Evolutionary conservation across 2,888 invertebrate genomes (phyloP).

Genomic region (Cataglyphis rosenhaueri): DNA sequence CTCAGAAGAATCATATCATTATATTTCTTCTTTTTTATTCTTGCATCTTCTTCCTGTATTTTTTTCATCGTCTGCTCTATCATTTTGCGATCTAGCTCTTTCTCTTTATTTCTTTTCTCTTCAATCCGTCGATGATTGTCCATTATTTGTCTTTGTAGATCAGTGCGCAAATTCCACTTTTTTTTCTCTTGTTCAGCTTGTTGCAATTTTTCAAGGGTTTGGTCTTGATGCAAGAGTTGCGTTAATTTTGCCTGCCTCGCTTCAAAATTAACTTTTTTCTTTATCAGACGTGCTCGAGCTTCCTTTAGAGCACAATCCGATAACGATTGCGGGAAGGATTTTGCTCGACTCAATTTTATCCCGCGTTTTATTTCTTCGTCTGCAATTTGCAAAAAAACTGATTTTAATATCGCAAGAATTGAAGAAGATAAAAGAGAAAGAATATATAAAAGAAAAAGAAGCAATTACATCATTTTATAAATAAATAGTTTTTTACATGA

Average conservation of each 20-base stretch:
- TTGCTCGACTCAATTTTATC: background rate
- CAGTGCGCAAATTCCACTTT: conserved; percentile 50
- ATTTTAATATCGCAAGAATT: background rate
- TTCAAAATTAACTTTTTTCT: conserved; percentile 18
- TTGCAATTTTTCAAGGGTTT: background rate
- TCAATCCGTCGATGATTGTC: conserved; percentile 66
- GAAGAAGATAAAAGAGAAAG: background rate
- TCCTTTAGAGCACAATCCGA: background rate
- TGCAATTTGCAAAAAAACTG: background rate
- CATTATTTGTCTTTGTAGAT: conserved; percentile 71
- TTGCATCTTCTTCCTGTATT: conserved; percentile 56
- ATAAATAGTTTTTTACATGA: background rate
- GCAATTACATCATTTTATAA: background rate
- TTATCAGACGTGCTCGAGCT: conserved; percentile 3
- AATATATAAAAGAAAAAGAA: background rate
- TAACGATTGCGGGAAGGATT: background rate
- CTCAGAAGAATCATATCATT: conserved; percentile 50
- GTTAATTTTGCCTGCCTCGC: background rate
- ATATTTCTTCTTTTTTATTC: conserved; percentile 55
- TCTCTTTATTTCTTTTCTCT: conserved; percentile 65
- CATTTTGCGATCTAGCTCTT: conserved; percentile 71
- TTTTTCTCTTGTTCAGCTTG: conserved; percentile 10
- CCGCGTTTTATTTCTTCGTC: conserved; percentile 4
- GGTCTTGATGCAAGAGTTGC: conserved; percentile 19
- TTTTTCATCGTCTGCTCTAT: conserved; percentile 61